Percentiles rank a stretch among this genome's conserved stretches.
Conservation (phyloP, 2,113 vertebrate genomes). For the Lepus americanus region DNA sequence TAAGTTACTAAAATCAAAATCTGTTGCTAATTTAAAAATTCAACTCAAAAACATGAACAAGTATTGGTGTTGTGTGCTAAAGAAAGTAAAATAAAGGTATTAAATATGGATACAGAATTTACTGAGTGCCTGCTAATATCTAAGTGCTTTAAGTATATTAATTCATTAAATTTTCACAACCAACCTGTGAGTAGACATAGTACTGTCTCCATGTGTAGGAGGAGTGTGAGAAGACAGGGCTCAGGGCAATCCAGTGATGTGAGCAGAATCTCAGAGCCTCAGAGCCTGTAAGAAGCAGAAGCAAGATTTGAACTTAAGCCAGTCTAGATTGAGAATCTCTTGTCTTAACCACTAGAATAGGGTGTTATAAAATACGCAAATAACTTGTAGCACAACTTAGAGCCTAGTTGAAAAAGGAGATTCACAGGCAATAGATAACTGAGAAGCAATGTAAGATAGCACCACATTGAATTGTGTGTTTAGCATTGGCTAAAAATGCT, state of each 20-base stretch:
- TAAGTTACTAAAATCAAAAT: constrained; percentile 5
- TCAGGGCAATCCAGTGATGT: not conserved
- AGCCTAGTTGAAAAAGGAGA: not conserved
- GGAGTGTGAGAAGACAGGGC: not conserved
- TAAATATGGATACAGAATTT: rapidly evolving
- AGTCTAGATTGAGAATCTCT: not conserved
- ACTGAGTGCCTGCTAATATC: not conserved
- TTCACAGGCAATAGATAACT: not conserved
- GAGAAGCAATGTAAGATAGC: not conserved
- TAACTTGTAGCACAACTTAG: not conserved
- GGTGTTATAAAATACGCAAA: not conserved
- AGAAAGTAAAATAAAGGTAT: not conserved
- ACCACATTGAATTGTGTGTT: not conserved
- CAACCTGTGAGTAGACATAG: not conserved
- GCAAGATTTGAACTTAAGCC: not conserved
- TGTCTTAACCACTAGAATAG: not conserved
- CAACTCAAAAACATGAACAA: not conserved
- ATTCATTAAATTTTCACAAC: not conserved
- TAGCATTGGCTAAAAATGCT: not conserved
- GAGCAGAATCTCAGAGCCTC: not conserved
- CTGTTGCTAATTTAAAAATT: not conserved
- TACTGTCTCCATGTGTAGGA: not conserved
- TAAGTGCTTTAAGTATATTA: not conserved
- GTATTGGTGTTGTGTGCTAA: not conserved
- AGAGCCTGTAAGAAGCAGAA: not conserved